Base-by-base conservation (phyloP, 1,140 invertebrate genomes). In the Pogonognathellus flavescens region DNA sequence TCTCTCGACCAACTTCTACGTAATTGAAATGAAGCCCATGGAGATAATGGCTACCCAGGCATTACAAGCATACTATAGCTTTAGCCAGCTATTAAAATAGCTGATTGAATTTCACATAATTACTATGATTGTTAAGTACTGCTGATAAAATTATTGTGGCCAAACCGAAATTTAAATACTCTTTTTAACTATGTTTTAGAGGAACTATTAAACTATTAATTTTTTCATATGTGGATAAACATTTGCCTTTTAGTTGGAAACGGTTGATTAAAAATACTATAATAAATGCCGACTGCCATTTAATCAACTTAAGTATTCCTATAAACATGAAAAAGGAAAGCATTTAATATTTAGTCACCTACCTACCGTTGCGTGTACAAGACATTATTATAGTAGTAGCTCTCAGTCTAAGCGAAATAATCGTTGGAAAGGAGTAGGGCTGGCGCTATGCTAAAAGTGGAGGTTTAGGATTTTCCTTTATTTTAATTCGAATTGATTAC, bases 221-320 rank as follows among this genome's bases (percentile, higher is more conserved):
- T 25, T 76, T 76, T 25, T 62, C 13, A 41, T 41, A 41, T 31
- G 20, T 66, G 20, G 22, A 66, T 66, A 66, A 66, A 66, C 62
- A 66, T 25, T 31, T 20, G 25, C 13, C 20, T 13, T 66, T 66
- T 66, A 20, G 62, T 25, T 25, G 25, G 53, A 20, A 31, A 76
- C 70, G 31, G 70, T 76, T 76, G 70, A 76, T 76, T 76, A 76
- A 76, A 76, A 76, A 76, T 76, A 76, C 31, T 76, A 76, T 76
- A 76, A 76, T 76, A 76, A 76, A 76, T 76, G 70, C 41, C 25
- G 31, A 76, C n/a, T 18, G 31, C 70, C 70, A 76, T 76, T 76
- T 49, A 41, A 41, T 41, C 31, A 41, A 41, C 31, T 41, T 41
- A 50, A 76, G n/a, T 76, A 76, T 76, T 76, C 70, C 16, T 49